These are phyloP conservation scores for Eleginops maclovinus DNA, from an alignment of 2,113 vertebrate genomes.

Conservation along the genomic window DNA sequence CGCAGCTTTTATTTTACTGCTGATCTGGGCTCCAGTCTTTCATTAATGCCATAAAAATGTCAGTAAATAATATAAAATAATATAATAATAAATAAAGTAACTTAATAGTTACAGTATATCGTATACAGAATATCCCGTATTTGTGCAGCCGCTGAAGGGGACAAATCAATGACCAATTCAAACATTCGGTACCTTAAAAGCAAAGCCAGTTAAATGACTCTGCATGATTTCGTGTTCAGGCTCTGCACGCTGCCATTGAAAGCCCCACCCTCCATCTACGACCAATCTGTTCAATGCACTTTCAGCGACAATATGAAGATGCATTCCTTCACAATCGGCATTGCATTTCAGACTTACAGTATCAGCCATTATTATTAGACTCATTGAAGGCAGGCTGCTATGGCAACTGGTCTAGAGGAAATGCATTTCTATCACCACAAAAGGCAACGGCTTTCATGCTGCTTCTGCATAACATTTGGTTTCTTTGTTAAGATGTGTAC, in stretches of 20 bases:
- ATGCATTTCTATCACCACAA: conserved; percentile 47
- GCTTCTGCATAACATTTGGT: conserved; percentile 1
- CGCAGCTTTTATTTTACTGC: conserved; percentile 42
- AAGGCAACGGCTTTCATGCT: conserved; percentile 25
- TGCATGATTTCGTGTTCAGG: conserved; percentile 20
- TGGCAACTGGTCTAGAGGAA: conserved; percentile 56
- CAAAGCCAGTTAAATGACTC: not conserved
- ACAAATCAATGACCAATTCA: conserved; percentile 35
- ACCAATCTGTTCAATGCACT: conserved; percentile 26
- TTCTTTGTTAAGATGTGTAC: conserved; percentile 10
- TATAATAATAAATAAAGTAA: no score
- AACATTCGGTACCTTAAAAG: conserved; percentile 12
- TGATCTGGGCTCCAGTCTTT: conserved; percentile 8
- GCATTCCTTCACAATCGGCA: conserved; percentile 32
- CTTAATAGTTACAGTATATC: conserved; percentile 24
- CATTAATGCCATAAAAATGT: conserved; percentile 38
- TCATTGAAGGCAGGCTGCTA: conserved; percentile 52
- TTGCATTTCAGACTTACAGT: conserved; percentile 49
- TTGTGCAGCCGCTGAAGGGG: conserved; percentile 7
- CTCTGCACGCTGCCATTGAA: not conserved
- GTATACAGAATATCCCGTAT: conserved; percentile 26
- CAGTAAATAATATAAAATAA: conserved; percentile 16
- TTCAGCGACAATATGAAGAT: conserved; percentile 12
- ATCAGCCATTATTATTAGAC: conserved; percentile 45
- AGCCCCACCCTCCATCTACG: not conserved